Conservation (phyloP, 2,113 vertebrate genomes). For the Micromys minutus region DNA sequence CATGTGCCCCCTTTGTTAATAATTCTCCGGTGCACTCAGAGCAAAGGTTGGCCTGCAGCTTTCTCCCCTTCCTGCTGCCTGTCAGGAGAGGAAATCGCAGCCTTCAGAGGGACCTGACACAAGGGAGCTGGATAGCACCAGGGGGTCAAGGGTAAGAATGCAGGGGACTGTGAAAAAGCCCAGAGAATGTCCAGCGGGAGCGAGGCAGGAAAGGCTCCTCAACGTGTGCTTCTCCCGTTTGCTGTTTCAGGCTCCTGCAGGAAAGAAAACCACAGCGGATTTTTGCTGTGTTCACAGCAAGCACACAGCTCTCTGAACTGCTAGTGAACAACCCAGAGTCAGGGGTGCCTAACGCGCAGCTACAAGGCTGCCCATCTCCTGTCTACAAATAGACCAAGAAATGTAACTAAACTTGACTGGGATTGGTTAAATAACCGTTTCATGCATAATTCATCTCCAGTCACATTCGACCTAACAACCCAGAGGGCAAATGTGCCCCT, state of each 20-base stretch:
- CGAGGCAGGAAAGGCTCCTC: slow-evolving; percentile 82
- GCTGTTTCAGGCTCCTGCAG: slow-evolving; percentile 72
- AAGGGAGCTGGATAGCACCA: slow-evolving; percentile 84
- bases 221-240: slow-evolving; percentile 79
- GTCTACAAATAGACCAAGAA: neutral
- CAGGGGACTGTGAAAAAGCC: slow-evolving; percentile 83
- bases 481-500: neutral
- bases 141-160: slow-evolving; percentile 87
- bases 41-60: slow-evolving; percentile 89
- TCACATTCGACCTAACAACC: neutral
- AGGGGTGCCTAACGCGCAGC: no score
- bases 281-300: slow-evolving; percentile 56
- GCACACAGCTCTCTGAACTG: neutral
- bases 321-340: neutral
- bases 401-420: neutral
- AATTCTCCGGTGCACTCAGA: slow-evolving; percentile 79
- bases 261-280: slow-evolving; percentile 73
- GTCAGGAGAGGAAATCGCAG: slow-evolving; percentile 87
- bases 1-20: slow-evolving; percentile 82
- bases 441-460: slow-evolving; percentile 9
- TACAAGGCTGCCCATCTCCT: neutral
- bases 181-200: slow-evolving; percentile 82
- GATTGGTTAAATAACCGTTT: neutral
- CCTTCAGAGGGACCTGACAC: slow-evolving; percentile 82
- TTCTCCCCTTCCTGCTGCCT: slow-evolving; percentile 88